Evolutionary conservation across 1,140 invertebrate genomes (phyloP).

Genomic region (Bombus waltoni): DNA sequence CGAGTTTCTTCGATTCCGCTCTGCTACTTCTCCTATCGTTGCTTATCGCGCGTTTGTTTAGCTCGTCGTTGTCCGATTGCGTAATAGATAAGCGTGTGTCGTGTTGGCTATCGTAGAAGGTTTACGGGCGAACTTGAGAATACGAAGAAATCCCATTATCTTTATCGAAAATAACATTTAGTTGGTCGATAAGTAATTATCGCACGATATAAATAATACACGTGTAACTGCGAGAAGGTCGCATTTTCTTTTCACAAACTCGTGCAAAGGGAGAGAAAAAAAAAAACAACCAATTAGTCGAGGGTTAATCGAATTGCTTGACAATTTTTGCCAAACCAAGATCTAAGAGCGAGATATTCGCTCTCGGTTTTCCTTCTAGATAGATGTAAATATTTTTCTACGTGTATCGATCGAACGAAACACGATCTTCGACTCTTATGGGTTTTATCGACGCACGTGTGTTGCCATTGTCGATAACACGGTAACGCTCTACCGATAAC

Average conservation of each 20-base stretch:
- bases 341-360: not conserved
- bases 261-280: not conserved
- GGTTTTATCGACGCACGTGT: not conserved
- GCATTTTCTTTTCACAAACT: not conserved
- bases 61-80: not conserved
- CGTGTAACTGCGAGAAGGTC: too few species aligned
- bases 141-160: too few species aligned
- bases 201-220: too few species aligned
- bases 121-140: not conserved
- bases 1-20: not conserved
- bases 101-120: not conserved
- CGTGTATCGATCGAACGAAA: not conserved
- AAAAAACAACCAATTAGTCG: not conserved
- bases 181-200: too few species aligned
- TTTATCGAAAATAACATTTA: too few species aligned
- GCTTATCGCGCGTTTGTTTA: not conserved
- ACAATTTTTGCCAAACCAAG: not conserved
- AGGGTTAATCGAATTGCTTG: not conserved
- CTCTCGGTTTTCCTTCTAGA: not conserved
- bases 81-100: conserved; percentile 7
- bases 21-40: too few species aligned
- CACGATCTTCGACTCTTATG: not conserved
- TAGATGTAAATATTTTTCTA: not conserved
- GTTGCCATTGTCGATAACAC: not conserved
- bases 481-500: not conserved